Evolutionary conservation across 1,140 invertebrate species (phyloP), one percentile per base, ranked within the genome.

Genomic region (Sweltsa coloradensis): DNA sequence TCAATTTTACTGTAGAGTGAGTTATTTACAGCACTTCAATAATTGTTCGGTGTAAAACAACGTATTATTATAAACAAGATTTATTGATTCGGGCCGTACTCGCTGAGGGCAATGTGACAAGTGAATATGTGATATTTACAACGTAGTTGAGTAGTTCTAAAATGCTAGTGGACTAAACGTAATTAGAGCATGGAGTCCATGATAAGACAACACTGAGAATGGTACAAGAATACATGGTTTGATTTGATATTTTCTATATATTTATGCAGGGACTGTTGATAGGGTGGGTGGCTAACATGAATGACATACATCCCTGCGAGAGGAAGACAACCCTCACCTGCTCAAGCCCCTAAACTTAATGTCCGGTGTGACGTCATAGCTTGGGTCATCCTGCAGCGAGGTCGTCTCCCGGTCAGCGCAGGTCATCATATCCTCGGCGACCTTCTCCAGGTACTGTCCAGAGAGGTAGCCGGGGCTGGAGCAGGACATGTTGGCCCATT

Each of bases 321-420:
- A 40, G 18, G 41, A 25, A 11, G 47, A 16, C 37, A 39, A 40
- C 4, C 29, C 78, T 73, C 67, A 85, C 82, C 76, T 75, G 53
- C 78, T 71, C 3, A 85, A 59, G 56, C 79, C 74, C 29, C 85
- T 69, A 53, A 88, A 87, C 52, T 75, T 75, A 18, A 89, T 61
- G 65, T 89, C 85, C 0, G 85, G 78, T n/a, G 78, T 74, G 14
- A 77, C 65, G 4, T 71, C 67, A 50, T 31, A 75, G 78, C 43
- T 75, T 70, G 19, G 67, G 66, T 39, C 67, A 56, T 19, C 58
- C 60, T 2, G 59, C 47, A 5, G 60, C 51, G 45, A 71, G 64
- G 14, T 67, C 68, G 41, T 14, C 55, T 16, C 16, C 25, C 45
- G 21, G 40, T 43, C 19, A 6, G 48, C 25, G 56, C 84, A 89